Percentiles rank a stretch among this genome's conserved stretches.
Evolutionary conservation across 2,888 invertebrate genomes (phyloP).

Genomic region (Epinotia ramella): DNA sequence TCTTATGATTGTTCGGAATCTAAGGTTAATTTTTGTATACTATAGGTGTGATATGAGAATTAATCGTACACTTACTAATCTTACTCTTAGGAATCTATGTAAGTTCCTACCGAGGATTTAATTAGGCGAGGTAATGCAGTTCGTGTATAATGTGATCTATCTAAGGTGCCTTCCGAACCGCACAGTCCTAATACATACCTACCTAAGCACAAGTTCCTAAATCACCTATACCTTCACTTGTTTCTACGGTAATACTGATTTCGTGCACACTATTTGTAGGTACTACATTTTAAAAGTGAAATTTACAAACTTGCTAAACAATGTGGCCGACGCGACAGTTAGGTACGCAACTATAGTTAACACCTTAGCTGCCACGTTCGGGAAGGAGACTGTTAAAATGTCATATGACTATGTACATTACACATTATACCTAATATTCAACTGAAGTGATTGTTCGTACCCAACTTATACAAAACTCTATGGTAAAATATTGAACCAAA

Average conservation of each 20-base stretch:
- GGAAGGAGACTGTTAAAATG: conserved; percentile 2
- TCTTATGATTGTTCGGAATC: too few relatives aligned
- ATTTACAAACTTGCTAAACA: conserved; percentile 33
- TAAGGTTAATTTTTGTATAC: too few relatives aligned
- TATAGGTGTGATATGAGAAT: too few relatives aligned
- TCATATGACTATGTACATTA: conserved; percentile 5
- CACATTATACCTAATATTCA: not conserved
- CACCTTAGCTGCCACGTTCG: conserved; percentile 15
- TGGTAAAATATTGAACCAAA: too few relatives aligned
- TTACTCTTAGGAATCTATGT: too few relatives aligned
- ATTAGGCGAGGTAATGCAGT: too few relatives aligned
- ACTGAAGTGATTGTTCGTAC: not conserved
- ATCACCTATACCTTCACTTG: not conserved
- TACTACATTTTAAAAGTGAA: conserved; percentile 23
- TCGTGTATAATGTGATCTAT: too few relatives aligned
- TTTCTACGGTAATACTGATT: not conserved
- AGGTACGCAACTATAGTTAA: conserved; percentile 34
- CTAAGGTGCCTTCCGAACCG: too few relatives aligned
- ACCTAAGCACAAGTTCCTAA: too few relatives aligned
- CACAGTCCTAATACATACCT: too few relatives aligned
- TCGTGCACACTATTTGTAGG: not conserved
- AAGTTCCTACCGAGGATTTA: too few relatives aligned
- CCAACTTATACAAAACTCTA: not conserved
- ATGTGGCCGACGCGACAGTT: conserved; percentile 2
- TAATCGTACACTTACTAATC: too few relatives aligned